Evolutionary conservation across 2,113 vertebrate species (phyloP).

Genomic region (Labeo catla): DNA sequence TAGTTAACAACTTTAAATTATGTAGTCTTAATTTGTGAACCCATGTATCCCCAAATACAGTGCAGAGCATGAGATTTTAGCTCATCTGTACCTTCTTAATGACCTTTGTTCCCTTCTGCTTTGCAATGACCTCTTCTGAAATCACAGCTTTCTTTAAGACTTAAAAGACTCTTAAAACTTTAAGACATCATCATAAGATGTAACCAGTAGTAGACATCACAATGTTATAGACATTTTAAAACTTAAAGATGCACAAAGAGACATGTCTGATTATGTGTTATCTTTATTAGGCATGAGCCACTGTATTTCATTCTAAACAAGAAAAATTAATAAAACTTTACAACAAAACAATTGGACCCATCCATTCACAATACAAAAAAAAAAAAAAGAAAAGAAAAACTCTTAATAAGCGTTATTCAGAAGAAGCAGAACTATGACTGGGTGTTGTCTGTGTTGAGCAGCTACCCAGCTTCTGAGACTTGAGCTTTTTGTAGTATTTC

Average conservation of each 20-base stretch:
- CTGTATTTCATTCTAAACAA: background rate
- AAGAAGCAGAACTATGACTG: constrained; percentile 33
- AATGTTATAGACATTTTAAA: background rate
- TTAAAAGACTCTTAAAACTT: background rate
- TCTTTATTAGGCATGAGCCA: constrained; percentile 12
- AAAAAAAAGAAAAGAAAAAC: background rate
- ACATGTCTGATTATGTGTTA: background rate
- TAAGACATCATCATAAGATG: background rate
- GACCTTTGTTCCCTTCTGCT: no score
- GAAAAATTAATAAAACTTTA: background rate
- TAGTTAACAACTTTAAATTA: no score
- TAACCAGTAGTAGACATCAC: background rate
- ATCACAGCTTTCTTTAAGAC: background rate
- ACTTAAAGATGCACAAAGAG: background rate
- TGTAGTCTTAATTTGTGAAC: no score
- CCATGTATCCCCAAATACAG: no score
- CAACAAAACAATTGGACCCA: constrained; percentile 47
- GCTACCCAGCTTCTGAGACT: constrained; percentile 36
- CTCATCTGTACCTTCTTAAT: no score
- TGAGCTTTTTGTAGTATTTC: constrained; percentile 66
- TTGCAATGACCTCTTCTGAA: no score
- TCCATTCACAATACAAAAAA: constrained; percentile 17
- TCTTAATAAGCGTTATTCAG: background rate
- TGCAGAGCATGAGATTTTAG: no score
- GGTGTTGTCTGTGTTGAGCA: constrained; percentile 11